Evolutionary conservation across 2,113 vertebrate species (phyloP).

Genomic region (Stegostoma tigrinum): DNA sequence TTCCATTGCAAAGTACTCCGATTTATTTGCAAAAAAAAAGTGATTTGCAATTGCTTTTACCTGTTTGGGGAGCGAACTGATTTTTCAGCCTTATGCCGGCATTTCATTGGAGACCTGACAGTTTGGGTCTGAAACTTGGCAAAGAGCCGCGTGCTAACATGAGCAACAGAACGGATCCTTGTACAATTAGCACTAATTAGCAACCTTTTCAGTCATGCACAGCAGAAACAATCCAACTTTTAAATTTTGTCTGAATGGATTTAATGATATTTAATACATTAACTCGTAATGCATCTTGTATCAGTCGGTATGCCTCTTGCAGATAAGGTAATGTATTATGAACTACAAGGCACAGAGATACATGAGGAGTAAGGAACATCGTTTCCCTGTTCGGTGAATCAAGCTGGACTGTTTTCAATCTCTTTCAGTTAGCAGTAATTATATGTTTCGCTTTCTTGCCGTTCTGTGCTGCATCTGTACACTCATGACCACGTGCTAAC

Average conservation of each 20-base stretch:
- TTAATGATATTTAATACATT: not conserved
- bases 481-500: not conserved
- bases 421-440: not conserved
- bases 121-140: conserved; percentile 26
- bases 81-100: not conserved
- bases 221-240: not conserved
- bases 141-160: not conserved
- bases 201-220: conserved; percentile 10
- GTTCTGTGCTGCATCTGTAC: not conserved
- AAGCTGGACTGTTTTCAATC: not conserved
- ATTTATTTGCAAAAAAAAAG: not conserved
- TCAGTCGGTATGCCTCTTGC: not conserved
- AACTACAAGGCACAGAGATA: not conserved
- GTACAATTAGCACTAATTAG: conserved; percentile 12
- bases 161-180: not conserved
- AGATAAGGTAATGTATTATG: not conserved
- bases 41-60: not conserved
- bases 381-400: not conserved
- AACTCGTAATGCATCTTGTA: not conserved
- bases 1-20: not conserved
- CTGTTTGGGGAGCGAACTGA: not conserved
- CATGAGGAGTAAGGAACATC: not conserved
- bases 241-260: not conserved
- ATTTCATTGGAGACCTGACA: not conserved
- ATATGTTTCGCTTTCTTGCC: not conserved